These are phyloP conservation scores for Ptiloglossa arizonensis DNA, from an alignment of 1,140 invertebrate species.

Conservation along the genomic window DNA sequence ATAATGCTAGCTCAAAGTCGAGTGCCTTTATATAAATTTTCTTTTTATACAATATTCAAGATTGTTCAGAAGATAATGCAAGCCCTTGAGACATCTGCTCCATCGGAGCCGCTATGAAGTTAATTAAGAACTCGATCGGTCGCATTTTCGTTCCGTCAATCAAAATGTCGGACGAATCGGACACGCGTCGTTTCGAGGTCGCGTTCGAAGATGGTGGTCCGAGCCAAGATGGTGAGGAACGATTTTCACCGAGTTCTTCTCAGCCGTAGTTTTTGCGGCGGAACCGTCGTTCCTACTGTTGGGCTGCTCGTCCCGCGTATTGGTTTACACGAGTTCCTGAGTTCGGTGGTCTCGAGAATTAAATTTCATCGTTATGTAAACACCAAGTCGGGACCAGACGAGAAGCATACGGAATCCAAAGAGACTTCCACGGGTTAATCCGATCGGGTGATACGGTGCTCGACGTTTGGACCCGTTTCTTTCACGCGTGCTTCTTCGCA, in stretches of 20 bases:
- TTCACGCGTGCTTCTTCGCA: slow-evolving; percentile 1
- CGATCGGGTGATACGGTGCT: slow-evolving; percentile 37
- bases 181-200: not conserved
- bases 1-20: no score
- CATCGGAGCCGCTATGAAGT: no score
- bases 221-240: not conserved
- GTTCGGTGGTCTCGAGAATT: slow-evolving; percentile 52
- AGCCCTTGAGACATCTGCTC: no score
- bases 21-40: no score
- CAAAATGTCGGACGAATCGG: slow-evolving; percentile 19
- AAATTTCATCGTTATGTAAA: slow-evolving; percentile 59
- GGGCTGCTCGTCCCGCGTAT: slow-evolving; percentile 26
- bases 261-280: slow-evolving; percentile 10
- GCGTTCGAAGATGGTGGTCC: not conserved
- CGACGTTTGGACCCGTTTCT: slow-evolving; percentile 9
- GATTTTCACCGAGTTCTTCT: slow-evolving; percentile 34
- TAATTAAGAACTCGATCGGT: slow-evolving; percentile 29
- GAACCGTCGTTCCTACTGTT: slow-evolving; percentile 1
- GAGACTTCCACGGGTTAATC: slow-evolving; percentile 47
- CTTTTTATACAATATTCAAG: no score
- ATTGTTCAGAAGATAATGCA: no score
- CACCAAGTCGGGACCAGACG: slow-evolving; percentile 27
- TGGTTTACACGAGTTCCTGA: slow-evolving; percentile 51
- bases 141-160: not conserved
- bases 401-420: slow-evolving; percentile 53